Base-by-base conservation (phyloP, 2,888 invertebrate species). In the Pristionchus entomophagus region DNA sequence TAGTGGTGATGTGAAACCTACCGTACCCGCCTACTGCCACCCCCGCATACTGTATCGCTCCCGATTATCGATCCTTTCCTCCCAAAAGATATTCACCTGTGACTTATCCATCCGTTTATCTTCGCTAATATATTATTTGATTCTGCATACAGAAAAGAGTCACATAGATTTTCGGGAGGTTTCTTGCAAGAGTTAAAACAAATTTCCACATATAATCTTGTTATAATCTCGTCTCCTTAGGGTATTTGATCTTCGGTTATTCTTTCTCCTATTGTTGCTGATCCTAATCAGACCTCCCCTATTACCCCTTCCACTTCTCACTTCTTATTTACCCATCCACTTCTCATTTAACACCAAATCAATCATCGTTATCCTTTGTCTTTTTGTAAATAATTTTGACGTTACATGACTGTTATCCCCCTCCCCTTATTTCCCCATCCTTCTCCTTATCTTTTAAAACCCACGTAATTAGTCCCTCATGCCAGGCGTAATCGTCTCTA, bases 61-160 rank as follows among this genome's bases (percentile, higher is more conserved):
- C 22, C 26, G 32, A 65, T 65, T 65, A 65, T 65, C 65, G 65
- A 65, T 65, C 35, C 65, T 32, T 65, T 65, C 62, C 8, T 59
- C 32, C 56, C 59, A 10, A 45, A 10, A 10, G 45, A 45, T 26
- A 19, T 32, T 35, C 35, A 17, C 65, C 65, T 65, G 65, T 65
- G 65, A 35, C 65, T 12, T 10, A n/a, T n/a, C 32, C 35, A 65
- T 35, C 14, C 35, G 65, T 65, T 45, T 6, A 6, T 10, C 12
- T 19, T 19, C 45, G 38, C 38, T 41, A 73, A 41, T 41, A 38
- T 41, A 73, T 73, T 73, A 38, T n/a, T 73, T 38, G 12, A 32
- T 62, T 73, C 5, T 65, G 35, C 35, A 8, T 32, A 6, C 45
- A 45, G 45, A 45, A 45, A 45, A 45, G n/a, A 73, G 73, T 41